A percentile compares a stretch with the other conserved stretches of the same genome.
phyloP scores from a whole-genome alignment of 2,888 invertebrate species.

The Hartigia nigra region DNA sequence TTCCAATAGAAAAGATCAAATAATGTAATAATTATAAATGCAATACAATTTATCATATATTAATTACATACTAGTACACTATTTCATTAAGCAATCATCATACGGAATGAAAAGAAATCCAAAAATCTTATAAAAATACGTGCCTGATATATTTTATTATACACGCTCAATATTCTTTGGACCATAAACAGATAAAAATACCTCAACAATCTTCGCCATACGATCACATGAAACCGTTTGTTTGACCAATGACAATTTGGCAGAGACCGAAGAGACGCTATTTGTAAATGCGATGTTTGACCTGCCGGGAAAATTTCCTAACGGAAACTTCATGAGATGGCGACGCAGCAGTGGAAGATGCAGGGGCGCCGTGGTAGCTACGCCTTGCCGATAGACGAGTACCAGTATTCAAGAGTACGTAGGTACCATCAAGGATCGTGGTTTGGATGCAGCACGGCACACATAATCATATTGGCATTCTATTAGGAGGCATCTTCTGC shows the following conservation, averaged over 20 bases:
- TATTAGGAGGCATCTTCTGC: constrained; percentile 53
- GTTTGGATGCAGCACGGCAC: constrained; percentile 54
- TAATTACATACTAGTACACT: background rate
- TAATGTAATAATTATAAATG: background rate
- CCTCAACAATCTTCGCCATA: background rate
- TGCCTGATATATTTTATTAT: background rate
- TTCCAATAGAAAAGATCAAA: background rate
- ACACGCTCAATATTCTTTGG: background rate
- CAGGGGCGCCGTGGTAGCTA: background rate
- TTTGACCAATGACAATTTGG: background rate
- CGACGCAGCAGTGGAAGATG: background rate
- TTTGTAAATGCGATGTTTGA: background rate
- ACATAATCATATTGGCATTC: constrained; percentile 61
- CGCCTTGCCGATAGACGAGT: background rate
- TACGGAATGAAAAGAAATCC: too few relatives aligned
- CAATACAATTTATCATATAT: background rate
- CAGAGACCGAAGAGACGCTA: background rate
- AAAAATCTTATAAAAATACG: background rate
- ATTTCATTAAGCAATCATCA: too few relatives aligned
- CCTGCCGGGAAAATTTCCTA: background rate
- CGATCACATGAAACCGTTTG: background rate
- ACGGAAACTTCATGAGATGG: background rate
- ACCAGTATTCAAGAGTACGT: constrained; percentile 22
- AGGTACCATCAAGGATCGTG: constrained; percentile 37
- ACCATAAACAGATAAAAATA: too few relatives aligned